Evolutionary conservation across 2,888 invertebrate genomes (phyloP).

Genomic region (Drosophila nigritarsus): DNA sequence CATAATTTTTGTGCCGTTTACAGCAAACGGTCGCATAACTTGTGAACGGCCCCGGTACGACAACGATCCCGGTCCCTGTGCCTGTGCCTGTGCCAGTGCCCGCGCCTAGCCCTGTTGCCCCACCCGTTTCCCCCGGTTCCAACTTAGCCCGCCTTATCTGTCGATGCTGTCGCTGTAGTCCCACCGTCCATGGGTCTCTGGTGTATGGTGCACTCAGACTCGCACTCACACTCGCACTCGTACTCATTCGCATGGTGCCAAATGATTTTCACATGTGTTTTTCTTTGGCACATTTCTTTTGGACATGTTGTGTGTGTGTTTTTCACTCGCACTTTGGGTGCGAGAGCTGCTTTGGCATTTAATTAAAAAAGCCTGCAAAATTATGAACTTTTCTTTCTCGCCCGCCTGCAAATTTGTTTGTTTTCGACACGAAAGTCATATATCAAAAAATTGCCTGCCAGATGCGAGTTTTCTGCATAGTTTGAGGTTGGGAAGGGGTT

Average conservation of each 20-base stretch:
- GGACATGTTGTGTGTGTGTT: slow-evolving; percentile 57
- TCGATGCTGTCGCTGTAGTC: slow-evolving; percentile 54
- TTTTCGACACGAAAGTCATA: slow-evolving; percentile 67
- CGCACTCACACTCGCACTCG: slow-evolving; percentile 5
- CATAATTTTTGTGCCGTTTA: slow-evolving; percentile 76
- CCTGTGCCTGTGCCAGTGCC: background rate
- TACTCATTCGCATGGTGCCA: slow-evolving; percentile 58
- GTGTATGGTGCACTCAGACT: background rate
- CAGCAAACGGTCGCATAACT: slow-evolving; percentile 78
- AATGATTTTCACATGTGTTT: slow-evolving; percentile 77
- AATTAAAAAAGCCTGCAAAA: slow-evolving; percentile 74
- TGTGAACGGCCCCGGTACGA: slow-evolving; percentile 29
- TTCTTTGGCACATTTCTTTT: slow-evolving; percentile 48
- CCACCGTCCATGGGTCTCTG: slow-evolving; percentile 35
- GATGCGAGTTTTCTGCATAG: slow-evolving; percentile 29
- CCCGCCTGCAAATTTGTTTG: slow-evolving; percentile 72
- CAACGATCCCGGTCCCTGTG: slow-evolving; percentile 10
- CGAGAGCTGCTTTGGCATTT: slow-evolving; percentile 55
- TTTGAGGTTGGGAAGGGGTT: slow-evolving; percentile 1
- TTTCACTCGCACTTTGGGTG: slow-evolving; percentile 41
- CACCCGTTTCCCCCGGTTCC: background rate
- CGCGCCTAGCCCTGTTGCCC: background rate
- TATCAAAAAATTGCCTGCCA: slow-evolving; percentile 61
- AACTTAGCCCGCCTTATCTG: slow-evolving; percentile 56
- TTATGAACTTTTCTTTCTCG: slow-evolving; percentile 79